A percentile compares a stretch with the other conserved stretches of the same genome.
phyloP scores from a whole-genome alignment of 1,140 invertebrate species.

The Coenobita brevimanus region DNA sequence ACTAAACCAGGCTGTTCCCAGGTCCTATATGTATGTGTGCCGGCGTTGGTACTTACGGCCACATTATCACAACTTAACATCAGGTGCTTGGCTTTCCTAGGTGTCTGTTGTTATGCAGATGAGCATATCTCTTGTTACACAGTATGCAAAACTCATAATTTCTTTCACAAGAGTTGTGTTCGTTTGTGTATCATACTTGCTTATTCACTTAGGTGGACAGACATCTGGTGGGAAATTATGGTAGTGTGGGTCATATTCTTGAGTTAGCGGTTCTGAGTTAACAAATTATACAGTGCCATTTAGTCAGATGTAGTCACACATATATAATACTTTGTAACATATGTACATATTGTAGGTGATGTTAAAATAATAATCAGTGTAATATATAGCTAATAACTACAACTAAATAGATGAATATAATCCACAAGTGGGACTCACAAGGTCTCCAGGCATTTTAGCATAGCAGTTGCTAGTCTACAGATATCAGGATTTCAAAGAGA shows the following conservation, averaged over 20 bases:
- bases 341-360: slow-evolving; percentile 61
- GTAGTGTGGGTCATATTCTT: too few species aligned
- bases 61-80: too few species aligned
- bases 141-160: too few species aligned
- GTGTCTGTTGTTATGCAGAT: slow-evolving; percentile 28
- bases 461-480: slow-evolving; percentile 46
- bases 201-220: too few species aligned
- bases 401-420: slow-evolving; percentile 43
- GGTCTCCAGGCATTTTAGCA: slow-evolving; percentile 58
- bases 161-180: too few species aligned
- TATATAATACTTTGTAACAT: slow-evolving; percentile 60
- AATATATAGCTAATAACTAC: slow-evolving; percentile 52
- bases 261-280: neutral
- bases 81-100: too few species aligned
- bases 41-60: slow-evolving; percentile 51
- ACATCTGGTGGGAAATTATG: too few species aligned
- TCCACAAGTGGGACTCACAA: slow-evolving; percentile 28
- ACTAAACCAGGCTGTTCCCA: too few species aligned
- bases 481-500: slow-evolving; percentile 37
- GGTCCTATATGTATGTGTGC: slow-evolving; percentile 47
- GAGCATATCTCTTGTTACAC: neutral
- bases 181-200: too few species aligned
- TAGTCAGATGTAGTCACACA: slow-evolving; percentile 65
- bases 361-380: slow-evolving; percentile 60
- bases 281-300: slow-evolving; percentile 64